Evolutionary conservation across 2,888 invertebrate species (phyloP).

Genomic region (Epirrhoe tristata): DNA sequence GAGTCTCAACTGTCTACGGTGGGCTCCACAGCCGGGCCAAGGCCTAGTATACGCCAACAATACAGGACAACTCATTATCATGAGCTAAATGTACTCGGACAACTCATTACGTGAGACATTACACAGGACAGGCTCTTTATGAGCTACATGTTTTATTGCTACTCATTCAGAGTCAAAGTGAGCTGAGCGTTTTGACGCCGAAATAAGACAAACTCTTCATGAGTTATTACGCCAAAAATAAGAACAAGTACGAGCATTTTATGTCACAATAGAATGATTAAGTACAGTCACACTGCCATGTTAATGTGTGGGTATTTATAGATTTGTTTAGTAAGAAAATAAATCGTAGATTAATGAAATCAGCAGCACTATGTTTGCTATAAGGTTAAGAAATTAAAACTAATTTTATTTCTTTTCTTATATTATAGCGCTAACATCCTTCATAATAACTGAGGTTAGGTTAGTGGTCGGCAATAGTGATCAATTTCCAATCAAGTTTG

Average conservation of each 20-base stretch:
- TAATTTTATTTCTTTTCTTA: not conserved
- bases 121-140: not conserved
- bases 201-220: too few species aligned
- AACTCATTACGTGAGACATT: not conserved
- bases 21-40: slow-evolving; percentile 93
- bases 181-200: not conserved
- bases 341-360: slow-evolving; percentile 4
- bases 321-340: slow-evolving; percentile 6
- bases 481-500: not conserved
- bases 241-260: not conserved
- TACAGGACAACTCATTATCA: slow-evolving; percentile 91
- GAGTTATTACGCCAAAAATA: not conserved
- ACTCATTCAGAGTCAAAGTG: not conserved
- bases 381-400: not conserved
- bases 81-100: slow-evolving; percentile 67
- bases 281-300: slow-evolving; percentile 23
- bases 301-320: slow-evolving; percentile 12
- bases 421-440: not conserved
- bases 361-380: not conserved
- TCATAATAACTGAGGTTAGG: not conserved
- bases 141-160: not conserved
- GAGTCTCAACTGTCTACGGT: slow-evolving; percentile 93
- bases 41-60: slow-evolving; percentile 95
- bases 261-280: not conserved
- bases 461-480: not conserved